Conservation (phyloP, 2,113 vertebrate genomes). For the Lophura nycthemera region DNA sequence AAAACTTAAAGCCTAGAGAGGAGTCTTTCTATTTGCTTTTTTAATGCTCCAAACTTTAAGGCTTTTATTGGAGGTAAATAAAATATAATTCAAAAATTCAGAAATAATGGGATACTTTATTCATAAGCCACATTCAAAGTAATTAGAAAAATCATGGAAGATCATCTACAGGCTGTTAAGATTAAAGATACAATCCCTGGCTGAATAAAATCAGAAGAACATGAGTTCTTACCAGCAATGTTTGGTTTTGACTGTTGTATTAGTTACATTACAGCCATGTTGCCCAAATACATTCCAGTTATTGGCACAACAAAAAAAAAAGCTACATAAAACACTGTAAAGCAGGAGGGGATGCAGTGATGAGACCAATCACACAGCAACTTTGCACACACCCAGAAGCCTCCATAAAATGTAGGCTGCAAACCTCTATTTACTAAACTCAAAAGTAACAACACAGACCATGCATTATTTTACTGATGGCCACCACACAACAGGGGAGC, state of each 20-base stretch:
- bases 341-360: neutral
- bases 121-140: neutral
- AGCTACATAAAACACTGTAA: neutral
- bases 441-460: neutral
- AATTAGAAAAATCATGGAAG: neutral
- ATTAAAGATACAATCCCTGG: neutral
- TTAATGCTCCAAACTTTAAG: neutral
- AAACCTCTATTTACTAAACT: neutral
- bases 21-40: accelerated
- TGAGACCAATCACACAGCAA: accelerated
- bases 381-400: neutral
- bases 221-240: neutral
- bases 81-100: neutral
- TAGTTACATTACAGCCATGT: neutral
- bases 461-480: neutral
- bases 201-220: neutral
- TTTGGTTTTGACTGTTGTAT: neutral
- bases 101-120: neutral
- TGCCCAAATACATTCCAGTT: neutral
- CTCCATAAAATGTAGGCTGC: neutral
- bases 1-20: neutral
- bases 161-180: neutral
- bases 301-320: neutral
- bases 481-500: neutral
- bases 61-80: neutral